Percentiles rank a stretch among this genome's conserved stretches.
Evolutionary conservation across 2,888 invertebrate genomes (phyloP).

Genomic region (Oligia strigilis): DNA sequence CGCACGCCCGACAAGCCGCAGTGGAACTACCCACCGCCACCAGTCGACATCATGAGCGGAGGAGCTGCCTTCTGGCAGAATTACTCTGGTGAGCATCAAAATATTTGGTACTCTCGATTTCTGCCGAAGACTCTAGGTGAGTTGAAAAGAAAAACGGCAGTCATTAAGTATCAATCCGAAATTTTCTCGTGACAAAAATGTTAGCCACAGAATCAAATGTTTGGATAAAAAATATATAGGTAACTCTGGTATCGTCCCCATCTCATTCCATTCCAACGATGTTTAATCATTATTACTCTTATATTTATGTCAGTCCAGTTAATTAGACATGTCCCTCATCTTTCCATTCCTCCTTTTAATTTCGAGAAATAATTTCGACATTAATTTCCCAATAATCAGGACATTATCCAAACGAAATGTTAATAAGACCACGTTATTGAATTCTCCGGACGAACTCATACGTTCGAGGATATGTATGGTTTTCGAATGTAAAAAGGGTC

Average conservation of each 20-base stretch:
- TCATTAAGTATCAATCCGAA: slow-evolving; percentile 21
- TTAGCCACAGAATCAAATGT: neutral
- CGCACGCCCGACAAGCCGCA: slow-evolving; percentile 89
- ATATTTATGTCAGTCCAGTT: slow-evolving; percentile 4
- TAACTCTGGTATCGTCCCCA: neutral
- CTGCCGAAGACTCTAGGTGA: slow-evolving; percentile 54
- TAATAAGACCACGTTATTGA: slow-evolving; percentile 75
- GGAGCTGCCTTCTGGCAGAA: slow-evolving; percentile 97
- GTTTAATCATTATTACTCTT: slow-evolving; percentile 14
- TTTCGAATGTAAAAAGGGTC: slow-evolving; percentile 75
- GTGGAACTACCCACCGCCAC: slow-evolving; percentile 89
- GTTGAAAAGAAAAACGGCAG: slow-evolving; percentile 42
- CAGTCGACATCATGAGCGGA: slow-evolving; percentile 94
- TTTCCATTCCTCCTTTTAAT: slow-evolving; percentile 12
- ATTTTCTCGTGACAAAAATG: neutral
- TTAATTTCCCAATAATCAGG: slow-evolving; percentile 63
- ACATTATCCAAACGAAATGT: slow-evolving; percentile 60
- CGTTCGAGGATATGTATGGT: slow-evolving; percentile 71
- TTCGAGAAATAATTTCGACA: slow-evolving; percentile 19
- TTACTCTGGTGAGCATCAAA: slow-evolving; percentile 94
- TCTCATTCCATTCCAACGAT: slow-evolving; percentile 12
- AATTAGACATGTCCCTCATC: slow-evolving; percentile 26
- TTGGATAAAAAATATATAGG: neutral
- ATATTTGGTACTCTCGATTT: slow-evolving; percentile 51
- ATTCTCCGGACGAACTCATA: slow-evolving; percentile 70